These are phyloP conservation scores for Oryctes rhinoceros DNA, from an alignment of 1,140 invertebrate species.

Conservation along the genomic window DNA sequence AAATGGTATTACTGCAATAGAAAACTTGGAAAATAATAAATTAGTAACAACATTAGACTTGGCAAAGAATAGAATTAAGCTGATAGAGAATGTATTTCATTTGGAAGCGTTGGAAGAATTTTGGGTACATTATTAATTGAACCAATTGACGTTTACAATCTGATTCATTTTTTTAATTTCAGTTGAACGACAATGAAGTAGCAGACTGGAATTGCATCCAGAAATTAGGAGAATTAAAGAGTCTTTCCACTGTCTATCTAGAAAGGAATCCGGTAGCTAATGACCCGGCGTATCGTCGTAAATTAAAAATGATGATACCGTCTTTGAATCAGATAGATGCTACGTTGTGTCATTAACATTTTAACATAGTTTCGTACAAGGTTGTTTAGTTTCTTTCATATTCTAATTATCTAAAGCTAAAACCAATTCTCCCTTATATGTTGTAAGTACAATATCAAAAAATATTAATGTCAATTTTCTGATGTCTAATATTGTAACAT, in stretches of 20 bases:
- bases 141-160: not conserved
- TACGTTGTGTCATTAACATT: slow-evolving; percentile 79
- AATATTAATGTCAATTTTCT: not conserved
- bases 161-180: slow-evolving; percentile 55
- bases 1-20: slow-evolving; percentile 86
- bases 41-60: slow-evolving; percentile 89
- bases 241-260: slow-evolving; percentile 90
- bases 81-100: slow-evolving; percentile 81
- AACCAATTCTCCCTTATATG: not conserved
- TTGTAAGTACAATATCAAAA: not conserved
- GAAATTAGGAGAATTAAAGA: slow-evolving; percentile 75
- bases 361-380: not conserved
- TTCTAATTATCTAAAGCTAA: not conserved
- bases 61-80: slow-evolving; percentile 86
- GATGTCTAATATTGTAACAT: not conserved
- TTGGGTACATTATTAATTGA: slow-evolving; percentile 76
- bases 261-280: slow-evolving; percentile 90
- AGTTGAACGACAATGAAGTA: slow-evolving; percentile 94
- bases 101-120: slow-evolving; percentile 86
- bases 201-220: slow-evolving; percentile 87
- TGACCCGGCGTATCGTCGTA: slow-evolving; percentile 88
- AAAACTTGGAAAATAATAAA: slow-evolving; percentile 75
- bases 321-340: slow-evolving; percentile 94
- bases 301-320: slow-evolving; percentile 88
- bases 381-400: not conserved